These are phyloP conservation scores for Turdus rufiventris DNA, from an alignment of 2,113 vertebrate genomes.

Conservation along the genomic window DNA sequence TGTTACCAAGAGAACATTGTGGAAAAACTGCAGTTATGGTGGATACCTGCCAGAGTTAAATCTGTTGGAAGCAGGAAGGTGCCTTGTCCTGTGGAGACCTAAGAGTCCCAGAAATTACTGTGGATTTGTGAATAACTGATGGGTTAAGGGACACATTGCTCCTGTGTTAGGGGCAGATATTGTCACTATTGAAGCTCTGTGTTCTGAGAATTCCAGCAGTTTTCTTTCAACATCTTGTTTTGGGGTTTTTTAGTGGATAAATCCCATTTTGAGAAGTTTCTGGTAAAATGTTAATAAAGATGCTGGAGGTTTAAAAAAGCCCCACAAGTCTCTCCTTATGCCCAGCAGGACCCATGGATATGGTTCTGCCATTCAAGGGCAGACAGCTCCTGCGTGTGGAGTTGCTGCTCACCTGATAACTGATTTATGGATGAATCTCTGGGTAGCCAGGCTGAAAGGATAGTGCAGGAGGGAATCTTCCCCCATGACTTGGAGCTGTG, in stretches of 20 bases:
- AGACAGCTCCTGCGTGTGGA: background rate
- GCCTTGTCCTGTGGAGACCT: background rate
- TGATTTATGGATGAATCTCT: background rate
- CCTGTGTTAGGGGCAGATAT: rapidly evolving
- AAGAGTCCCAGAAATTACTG: background rate
- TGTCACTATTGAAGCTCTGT: background rate
- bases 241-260: background rate
- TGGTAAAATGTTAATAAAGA: background rate
- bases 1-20: background rate
- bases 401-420: background rate
- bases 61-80: background rate
- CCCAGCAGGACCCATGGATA: rapidly evolving
- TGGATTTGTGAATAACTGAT: background rate
- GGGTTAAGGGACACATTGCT: background rate
- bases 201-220: background rate
- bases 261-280: background rate
- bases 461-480: too few species aligned
- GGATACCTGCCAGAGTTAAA: background rate
- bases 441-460: too few species aligned
- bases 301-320: background rate
- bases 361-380: background rate
- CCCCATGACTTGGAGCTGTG: too few species aligned
- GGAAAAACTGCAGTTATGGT: background rate
- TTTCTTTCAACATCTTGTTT: background rate
- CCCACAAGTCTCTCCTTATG: background rate